Evolutionary conservation across 2,113 vertebrate species (phyloP).

Genomic region (Myotis lucifugus): DNA sequence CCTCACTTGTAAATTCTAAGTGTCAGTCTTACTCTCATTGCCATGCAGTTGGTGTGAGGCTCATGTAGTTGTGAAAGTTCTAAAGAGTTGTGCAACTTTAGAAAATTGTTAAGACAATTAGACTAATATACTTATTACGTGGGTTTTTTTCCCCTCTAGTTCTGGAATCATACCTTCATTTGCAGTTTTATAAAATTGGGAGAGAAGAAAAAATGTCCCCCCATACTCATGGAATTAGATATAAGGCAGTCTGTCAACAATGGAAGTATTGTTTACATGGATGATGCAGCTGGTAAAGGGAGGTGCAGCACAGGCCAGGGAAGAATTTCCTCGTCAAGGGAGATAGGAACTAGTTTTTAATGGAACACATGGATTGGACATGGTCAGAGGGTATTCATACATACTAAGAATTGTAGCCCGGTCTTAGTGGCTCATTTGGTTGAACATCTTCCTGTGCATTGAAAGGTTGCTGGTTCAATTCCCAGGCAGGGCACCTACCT

Average conservation of each 20-base stretch:
- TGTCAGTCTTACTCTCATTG: background rate
- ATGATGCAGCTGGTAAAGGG: background rate
- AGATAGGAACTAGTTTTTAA: background rate
- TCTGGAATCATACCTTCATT: background rate
- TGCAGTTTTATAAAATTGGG: background rate
- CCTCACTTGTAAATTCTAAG: background rate
- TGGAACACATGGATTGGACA: background rate
- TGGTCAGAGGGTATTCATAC: background rate
- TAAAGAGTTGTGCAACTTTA: background rate
- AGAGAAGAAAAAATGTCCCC: background rate
- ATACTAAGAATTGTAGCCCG: background rate
- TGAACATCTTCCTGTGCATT: no score
- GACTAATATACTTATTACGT: no score
- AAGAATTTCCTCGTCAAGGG: background rate
- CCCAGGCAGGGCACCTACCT: no score
- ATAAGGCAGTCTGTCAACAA: background rate
- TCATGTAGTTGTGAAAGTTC: background rate
- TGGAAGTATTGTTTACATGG: background rate
- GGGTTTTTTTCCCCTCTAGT: background rate
- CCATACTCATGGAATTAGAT: background rate
- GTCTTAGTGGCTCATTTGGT: no score
- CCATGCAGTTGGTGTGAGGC: background rate
- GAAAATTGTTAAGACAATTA: background rate
- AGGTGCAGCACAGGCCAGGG: background rate
- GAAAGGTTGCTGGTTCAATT: no score